phyloP scores from a whole-genome alignment of 1,140 invertebrate genomes.

The Mylabris phalerata region DNA sequence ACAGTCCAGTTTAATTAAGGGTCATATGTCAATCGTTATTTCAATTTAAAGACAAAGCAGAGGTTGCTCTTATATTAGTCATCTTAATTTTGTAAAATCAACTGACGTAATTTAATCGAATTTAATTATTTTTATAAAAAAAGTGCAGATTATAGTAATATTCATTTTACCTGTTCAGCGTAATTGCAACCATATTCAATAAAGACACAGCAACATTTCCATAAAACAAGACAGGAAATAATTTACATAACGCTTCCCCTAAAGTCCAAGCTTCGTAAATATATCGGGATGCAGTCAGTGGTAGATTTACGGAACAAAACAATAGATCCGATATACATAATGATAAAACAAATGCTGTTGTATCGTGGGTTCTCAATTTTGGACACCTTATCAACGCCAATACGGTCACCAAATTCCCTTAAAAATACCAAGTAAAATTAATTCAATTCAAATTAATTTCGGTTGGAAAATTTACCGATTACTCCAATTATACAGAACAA shows the following conservation, averaged over 20 bases:
- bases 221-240: constrained; percentile 86
- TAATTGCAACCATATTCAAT: constrained; percentile 84
- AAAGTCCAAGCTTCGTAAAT: constrained; percentile 75
- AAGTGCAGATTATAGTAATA: background rate
- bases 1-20: constrained; percentile 12
- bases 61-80: constrained; percentile 4
- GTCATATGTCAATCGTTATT: constrained; percentile 15
- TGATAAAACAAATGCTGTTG: constrained; percentile 81
- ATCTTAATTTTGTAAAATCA: background rate
- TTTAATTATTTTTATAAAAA: background rate
- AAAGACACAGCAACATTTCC: constrained; percentile 82
- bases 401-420: constrained; percentile 77
- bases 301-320: constrained; percentile 78
- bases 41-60: constrained; percentile 14
- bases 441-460: background rate
- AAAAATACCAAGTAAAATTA: constrained; percentile 27
- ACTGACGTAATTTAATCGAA: no score
- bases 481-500: constrained; percentile 72
- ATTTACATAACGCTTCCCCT: constrained; percentile 68
- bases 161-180: constrained; percentile 69
- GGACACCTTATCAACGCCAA: constrained; percentile 66
- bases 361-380: constrained; percentile 72
- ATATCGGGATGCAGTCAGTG: constrained; percentile 74
- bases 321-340: constrained; percentile 78
- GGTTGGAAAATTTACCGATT: constrained; percentile 52